A percentile compares a stretch with the other conserved stretches of the same genome.
Conservation (phyloP, 2,888 invertebrate species). For the Pheosia tremula region DNA sequence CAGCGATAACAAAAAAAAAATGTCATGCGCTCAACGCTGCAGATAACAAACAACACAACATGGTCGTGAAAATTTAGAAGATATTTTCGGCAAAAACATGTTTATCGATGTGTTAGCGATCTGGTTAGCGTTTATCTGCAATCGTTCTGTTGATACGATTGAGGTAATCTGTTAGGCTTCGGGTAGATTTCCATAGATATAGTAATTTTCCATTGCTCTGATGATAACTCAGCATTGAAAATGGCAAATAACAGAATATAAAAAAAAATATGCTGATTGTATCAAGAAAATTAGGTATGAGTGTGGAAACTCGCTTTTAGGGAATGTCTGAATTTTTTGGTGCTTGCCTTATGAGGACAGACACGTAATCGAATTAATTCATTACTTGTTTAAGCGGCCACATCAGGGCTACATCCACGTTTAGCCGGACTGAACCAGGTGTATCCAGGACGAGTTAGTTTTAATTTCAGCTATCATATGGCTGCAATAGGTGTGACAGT, state of each 20-base stretch:
- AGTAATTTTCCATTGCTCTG: slow-evolving; percentile 40
- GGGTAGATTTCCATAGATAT: slow-evolving; percentile 48
- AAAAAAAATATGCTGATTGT: slow-evolving; percentile 18
- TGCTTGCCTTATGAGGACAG: no score
- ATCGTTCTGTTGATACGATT: slow-evolving; percentile 32
- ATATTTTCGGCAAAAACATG: slow-evolving; percentile 39
- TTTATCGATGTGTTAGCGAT: slow-evolving; percentile 37
- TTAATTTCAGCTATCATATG: background rate
- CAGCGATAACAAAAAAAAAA: slow-evolving; percentile 14
- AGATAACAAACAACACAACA: slow-evolving; percentile 27
- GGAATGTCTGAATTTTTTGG: no score
- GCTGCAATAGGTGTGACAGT: no score
- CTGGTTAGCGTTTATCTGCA: slow-evolving; percentile 38
- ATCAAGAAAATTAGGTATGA: slow-evolving; percentile 23
- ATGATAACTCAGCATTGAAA: slow-evolving; percentile 42
- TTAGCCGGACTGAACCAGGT: background rate
- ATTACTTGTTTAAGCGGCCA: background rate
- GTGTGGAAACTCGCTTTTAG: no score
- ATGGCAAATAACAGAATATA: slow-evolving; percentile 22
- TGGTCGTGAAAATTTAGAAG: slow-evolving; percentile 13
- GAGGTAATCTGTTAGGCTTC: slow-evolving; percentile 41
- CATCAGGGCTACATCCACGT: background rate
- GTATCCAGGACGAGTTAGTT: background rate
- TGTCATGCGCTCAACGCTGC: slow-evolving; percentile 3
- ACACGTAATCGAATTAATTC: background rate